Evolutionary conservation across 1,140 invertebrate species (phyloP).

Genomic region (Drosophila sp.): DNA sequence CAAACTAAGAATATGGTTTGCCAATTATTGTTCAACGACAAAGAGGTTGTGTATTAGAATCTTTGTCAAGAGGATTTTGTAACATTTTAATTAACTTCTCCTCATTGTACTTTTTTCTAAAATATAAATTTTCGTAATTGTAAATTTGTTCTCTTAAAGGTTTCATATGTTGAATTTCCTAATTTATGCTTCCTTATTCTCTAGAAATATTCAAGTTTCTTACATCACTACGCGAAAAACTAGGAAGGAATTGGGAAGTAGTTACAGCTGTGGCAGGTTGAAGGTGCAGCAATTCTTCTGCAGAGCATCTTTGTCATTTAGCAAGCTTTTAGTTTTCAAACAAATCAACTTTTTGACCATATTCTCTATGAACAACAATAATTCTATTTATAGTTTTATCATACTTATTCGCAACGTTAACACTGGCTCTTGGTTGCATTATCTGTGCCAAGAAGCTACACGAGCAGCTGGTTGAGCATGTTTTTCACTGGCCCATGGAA

Average conservation of each 20-base stretch:
- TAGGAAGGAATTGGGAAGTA: not conserved
- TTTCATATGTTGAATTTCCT: too few relatives aligned
- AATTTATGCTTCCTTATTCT: too few relatives aligned
- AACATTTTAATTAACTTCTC: too few relatives aligned
- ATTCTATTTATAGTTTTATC: conserved; percentile 76
- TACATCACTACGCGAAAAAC: not conserved
- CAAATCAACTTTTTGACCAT: not conserved
- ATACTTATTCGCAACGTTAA: conserved; percentile 73
- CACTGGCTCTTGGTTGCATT: conserved; percentile 84
- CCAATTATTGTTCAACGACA: too few relatives aligned
- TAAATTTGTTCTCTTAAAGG: too few relatives aligned
- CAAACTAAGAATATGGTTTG: too few relatives aligned
- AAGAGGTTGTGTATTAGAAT: too few relatives aligned
- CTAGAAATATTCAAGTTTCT: too few relatives aligned
- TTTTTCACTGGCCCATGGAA: conserved; percentile 89
- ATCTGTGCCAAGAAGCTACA: conserved; percentile 86
- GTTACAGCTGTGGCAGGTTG: conserved; percentile 1
- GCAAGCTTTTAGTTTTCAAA: conserved; percentile 53
- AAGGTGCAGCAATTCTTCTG: conserved; percentile 23
- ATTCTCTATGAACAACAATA: not conserved
- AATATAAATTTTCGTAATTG: too few relatives aligned
- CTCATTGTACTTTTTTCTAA: too few relatives aligned
- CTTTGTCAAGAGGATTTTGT: too few relatives aligned
- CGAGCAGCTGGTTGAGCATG: conserved; percentile 86
- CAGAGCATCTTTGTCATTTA: not conserved